A percentile compares a stretch with the other conserved stretches of the same genome.
Conservation (phyloP, 1,140 invertebrate species). For the Drosophila virilis region DNA sequence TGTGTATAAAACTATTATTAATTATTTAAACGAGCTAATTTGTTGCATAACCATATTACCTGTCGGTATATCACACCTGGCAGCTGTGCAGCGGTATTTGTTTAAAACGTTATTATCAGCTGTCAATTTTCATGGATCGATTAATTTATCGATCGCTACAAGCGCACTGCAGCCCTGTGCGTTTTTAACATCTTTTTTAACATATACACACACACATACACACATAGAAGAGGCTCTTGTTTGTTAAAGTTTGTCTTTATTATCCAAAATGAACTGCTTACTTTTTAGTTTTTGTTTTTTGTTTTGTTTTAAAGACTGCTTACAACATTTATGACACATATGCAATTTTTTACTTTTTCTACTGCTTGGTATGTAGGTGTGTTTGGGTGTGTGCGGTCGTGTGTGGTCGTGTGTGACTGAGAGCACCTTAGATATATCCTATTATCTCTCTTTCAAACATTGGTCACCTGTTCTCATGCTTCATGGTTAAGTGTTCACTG, state of each 20-base stretch:
- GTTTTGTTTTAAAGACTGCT: slow-evolving; percentile 43
- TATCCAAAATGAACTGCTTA: slow-evolving; percentile 75
- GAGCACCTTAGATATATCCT: background rate
- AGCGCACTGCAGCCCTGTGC: background rate
- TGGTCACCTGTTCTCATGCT: slow-evolving; percentile 7
- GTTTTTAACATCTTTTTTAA: background rate
- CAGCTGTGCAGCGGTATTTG: slow-evolving; percentile 27
- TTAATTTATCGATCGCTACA: slow-evolving; percentile 19
- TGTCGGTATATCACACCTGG: slow-evolving; percentile 31
- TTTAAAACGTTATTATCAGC: slow-evolving; percentile 6
- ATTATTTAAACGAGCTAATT: slow-evolving; percentile 33
- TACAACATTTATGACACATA: slow-evolving; percentile 67
- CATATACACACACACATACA: slow-evolving; percentile 29
- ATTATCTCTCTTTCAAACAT: slow-evolving; percentile 1
- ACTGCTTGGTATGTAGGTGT: slow-evolving; percentile 20
- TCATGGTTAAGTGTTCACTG: background rate
- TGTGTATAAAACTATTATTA: slow-evolving; percentile 17
- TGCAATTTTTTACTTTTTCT: slow-evolving; percentile 30
- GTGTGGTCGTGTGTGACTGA: background rate
- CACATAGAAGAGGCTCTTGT: slow-evolving; percentile 22
- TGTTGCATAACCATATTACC: slow-evolving; percentile 51
- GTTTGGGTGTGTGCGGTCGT: slow-evolving; percentile 16
- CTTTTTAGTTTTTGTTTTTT: slow-evolving; percentile 33
- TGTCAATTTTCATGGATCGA: background rate
- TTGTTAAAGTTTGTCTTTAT: slow-evolving; percentile 73